phyloP scores from a whole-genome alignment of 2,113 vertebrate species.

The Ophiodon elongatus region DNA sequence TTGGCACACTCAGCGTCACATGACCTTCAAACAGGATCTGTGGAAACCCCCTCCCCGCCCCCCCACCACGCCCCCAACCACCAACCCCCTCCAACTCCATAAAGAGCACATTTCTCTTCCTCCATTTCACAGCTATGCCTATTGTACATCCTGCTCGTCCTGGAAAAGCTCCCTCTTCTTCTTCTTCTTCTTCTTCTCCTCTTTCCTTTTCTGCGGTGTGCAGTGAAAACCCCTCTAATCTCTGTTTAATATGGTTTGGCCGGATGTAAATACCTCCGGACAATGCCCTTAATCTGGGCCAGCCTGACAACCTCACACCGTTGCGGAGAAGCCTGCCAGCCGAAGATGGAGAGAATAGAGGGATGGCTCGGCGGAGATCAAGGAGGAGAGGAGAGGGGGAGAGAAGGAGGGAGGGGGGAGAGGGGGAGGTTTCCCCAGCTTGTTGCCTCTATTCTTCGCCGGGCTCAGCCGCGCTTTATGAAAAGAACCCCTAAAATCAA shows the following conservation, averaged over 20 bases:
- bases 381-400: constrained; percentile 36
- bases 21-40: constrained; percentile 81
- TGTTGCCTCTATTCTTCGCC: constrained; percentile 66
- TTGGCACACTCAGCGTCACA: constrained; percentile 79
- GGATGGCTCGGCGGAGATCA: constrained; percentile 52
- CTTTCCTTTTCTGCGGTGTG: constrained; percentile 45
- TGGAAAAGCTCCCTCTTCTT: constrained; percentile 68
- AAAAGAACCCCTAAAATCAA: constrained; percentile 65
- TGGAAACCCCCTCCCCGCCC: not conserved
- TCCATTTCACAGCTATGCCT: constrained; percentile 83
- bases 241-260: constrained; percentile 89
- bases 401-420: constrained; percentile 62
- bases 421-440: constrained; percentile 68
- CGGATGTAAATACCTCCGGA: constrained; percentile 87
- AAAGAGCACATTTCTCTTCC: constrained; percentile 82
- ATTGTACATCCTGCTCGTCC: constrained; percentile 79
- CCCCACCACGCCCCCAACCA: constrained; percentile 6
- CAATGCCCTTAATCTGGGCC: constrained; percentile 88
- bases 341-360: constrained; percentile 38
- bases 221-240: constrained; percentile 81
- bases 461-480: constrained; percentile 53
- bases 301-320: constrained; percentile 82
- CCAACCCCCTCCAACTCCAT: constrained; percentile 29
- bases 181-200: constrained; percentile 64
- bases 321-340: constrained; percentile 62